phyloP scores from a whole-genome alignment of 64 coral and sea anemone species.

The Dendrophyllia cribrosa region DNA sequence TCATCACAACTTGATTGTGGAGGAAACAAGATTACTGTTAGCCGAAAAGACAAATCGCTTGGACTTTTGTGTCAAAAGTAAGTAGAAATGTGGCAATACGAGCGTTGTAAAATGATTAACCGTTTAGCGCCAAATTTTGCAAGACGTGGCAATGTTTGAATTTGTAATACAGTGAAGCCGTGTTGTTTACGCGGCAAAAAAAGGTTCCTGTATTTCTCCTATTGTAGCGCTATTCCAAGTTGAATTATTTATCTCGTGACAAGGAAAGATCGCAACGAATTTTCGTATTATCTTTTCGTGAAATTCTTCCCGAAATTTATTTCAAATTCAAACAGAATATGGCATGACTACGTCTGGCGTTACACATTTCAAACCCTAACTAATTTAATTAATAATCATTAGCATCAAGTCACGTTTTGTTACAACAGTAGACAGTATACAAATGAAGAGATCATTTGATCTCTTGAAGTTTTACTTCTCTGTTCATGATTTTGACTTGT shows the following conservation, averaged over 20 bases:
- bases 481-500: neutral
- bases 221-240: neutral
- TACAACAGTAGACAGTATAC: neutral
- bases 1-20: slow-evolving; percentile 13
- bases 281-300: neutral
- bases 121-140: slow-evolving; percentile 54
- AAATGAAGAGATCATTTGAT: neutral
- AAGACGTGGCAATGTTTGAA: slow-evolving; percentile 75
- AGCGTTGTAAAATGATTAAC: slow-evolving; percentile 18
- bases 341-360: neutral
- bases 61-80: slow-evolving; percentile 96
- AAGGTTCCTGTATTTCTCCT: neutral
- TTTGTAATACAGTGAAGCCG: slow-evolving; percentile 43
- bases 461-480: neutral
- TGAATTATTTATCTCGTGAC: neutral
- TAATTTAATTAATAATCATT: neutral
- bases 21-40: slow-evolving; percentile 82
- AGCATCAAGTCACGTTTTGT: neutral
- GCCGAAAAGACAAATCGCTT: slow-evolving; percentile 94
- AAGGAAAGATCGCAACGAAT: neutral
- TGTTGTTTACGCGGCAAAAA: slow-evolving; percentile 9
- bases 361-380: neutral
- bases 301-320: neutral
- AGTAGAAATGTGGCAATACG: neutral
- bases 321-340: neutral